Percentiles rank a stretch among this genome's conserved stretches.
Evolutionary conservation across 2,113 vertebrate species (phyloP).

Genomic region (Pelecanus crispus): DNA sequence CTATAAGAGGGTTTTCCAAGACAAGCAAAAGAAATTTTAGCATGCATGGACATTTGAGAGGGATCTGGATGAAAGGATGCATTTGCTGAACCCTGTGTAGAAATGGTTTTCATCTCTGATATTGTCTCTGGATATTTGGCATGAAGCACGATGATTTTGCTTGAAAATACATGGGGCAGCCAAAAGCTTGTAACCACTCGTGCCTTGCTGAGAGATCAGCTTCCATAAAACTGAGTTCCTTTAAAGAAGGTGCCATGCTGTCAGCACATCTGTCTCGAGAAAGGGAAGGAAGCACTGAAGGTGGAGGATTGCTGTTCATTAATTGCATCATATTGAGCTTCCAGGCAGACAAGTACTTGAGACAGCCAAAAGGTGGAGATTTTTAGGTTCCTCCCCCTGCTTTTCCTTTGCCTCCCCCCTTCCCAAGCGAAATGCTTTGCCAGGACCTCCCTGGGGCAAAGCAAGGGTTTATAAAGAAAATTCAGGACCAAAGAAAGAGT

Average conservation of each 20-base stretch:
- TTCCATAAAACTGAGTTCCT: slow-evolving; percentile 60
- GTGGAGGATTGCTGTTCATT: slow-evolving; percentile 46
- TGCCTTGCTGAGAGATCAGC: slow-evolving; percentile 13
- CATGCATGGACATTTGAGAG: background rate
- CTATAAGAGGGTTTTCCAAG: background rate
- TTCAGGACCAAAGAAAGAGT: background rate
- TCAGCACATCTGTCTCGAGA: slow-evolving; percentile 59
- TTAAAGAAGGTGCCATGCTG: slow-evolving; percentile 55
- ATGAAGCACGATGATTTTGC: background rate
- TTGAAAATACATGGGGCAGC: background rate
- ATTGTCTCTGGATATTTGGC: background rate
- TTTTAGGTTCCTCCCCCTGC: background rate
- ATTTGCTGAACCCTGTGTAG: background rate
- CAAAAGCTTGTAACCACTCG: background rate
- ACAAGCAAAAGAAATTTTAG: background rate
- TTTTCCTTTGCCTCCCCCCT: background rate
- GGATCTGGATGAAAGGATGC: background rate
- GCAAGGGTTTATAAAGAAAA: background rate
- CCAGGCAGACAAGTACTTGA: slow-evolving; percentile 60
- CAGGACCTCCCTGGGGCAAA: background rate
- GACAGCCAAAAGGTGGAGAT: slow-evolving; percentile 67
- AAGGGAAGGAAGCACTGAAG: slow-evolving; percentile 46
- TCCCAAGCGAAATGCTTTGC: background rate
- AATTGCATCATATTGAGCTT: slow-evolving; percentile 64
- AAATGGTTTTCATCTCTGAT: background rate